A percentile compares a stretch with the other conserved stretches of the same genome.
Evolutionary conservation across 2,888 invertebrate species (phyloP).

Genomic region (Melieria crassipennis): DNA sequence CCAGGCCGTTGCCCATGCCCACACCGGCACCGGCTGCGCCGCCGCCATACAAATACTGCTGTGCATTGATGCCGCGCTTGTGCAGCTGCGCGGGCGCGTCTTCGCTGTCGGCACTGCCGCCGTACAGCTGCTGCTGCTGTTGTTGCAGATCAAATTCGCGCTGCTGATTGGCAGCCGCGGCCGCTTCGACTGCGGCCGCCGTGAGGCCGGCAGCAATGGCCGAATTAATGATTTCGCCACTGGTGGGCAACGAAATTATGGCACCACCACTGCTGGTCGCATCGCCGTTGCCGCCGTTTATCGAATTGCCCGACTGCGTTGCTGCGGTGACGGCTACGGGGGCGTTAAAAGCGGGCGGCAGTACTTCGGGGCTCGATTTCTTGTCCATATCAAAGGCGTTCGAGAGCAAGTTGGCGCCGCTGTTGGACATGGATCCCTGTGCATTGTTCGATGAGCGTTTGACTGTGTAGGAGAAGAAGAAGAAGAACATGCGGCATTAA

Average conservation of each 20-base stretch:
- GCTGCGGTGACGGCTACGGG: constrained; percentile 27
- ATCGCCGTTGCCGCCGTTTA: constrained; percentile 4
- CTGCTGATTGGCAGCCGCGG: constrained; percentile 52
- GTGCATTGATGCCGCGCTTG: constrained; percentile 61
- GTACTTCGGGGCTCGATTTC: constrained; percentile 61
- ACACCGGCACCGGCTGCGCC: constrained; percentile 18
- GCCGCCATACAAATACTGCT: constrained; percentile 47
- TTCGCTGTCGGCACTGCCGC: constrained; percentile 46
- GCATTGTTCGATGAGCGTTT: constrained; percentile 52
- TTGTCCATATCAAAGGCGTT: constrained; percentile 48
- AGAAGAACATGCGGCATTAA: background rate
- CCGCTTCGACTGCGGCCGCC: constrained; percentile 54
- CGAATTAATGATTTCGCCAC: constrained; percentile 54
- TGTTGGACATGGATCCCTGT: constrained; percentile 31
- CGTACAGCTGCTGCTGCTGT: constrained; percentile 42
- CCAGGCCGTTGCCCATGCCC: constrained; percentile 17
- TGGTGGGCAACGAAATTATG: constrained; percentile 45
- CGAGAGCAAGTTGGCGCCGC: constrained; percentile 30
- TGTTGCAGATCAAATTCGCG: constrained; percentile 47
- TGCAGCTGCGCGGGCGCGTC: constrained; percentile 54
- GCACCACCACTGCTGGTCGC: constrained; percentile 1
- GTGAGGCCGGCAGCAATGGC: constrained; percentile 48
- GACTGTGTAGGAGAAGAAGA: constrained; percentile 40
- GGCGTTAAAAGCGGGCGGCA: constrained; percentile 57
- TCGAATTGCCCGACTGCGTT: background rate